phyloP scores from a whole-genome alignment of 30 jellyfish, hydroid and myxozoan species.

The Turritopsis dohrnii region DNA sequence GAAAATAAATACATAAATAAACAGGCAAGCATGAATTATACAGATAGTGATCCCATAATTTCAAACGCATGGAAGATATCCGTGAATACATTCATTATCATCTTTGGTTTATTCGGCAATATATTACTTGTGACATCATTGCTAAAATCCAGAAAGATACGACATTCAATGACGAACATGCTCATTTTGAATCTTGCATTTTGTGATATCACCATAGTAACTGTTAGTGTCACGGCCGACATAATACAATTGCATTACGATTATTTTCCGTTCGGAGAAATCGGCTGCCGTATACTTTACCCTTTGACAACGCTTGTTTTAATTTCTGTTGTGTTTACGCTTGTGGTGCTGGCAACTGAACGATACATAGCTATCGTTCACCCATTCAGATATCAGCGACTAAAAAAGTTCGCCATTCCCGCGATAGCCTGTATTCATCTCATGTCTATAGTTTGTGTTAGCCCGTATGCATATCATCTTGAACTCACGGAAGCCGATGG shows the following conservation, averaged over 20 bases:
- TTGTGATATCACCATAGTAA: constrained; percentile 43
- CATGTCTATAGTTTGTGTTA: constrained; percentile 22
- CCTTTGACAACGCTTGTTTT: constrained; percentile 50
- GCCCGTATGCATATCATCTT: constrained; percentile 34
- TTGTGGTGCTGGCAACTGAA: constrained; percentile 36
- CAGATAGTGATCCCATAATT: background rate
- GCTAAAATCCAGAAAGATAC: constrained; percentile 4
- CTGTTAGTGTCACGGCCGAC: constrained; percentile 30
- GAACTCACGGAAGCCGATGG: constrained; percentile 12
- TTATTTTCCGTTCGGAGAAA: constrained; percentile 36
- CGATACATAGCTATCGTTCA: constrained; percentile 45
- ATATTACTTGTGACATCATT: constrained; percentile 24
- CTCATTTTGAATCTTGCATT: constrained; percentile 35
- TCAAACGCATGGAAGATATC: background rate
- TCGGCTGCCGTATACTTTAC: constrained; percentile 42
- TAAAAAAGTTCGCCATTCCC: constrained; percentile 2
- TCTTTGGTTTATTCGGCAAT: constrained; percentile 42
- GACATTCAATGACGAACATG: constrained; percentile 24
- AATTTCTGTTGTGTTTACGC: constrained; percentile 40
- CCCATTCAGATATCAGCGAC: constrained; percentile 25
- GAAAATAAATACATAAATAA: background rate
- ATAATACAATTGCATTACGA: constrained; percentile 21
- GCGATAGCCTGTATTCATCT: constrained; percentile 17
- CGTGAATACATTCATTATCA: constrained; percentile 5
- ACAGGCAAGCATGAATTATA: background rate